These are phyloP conservation scores for Drosophila gaucha DNA, from an alignment of 2,888 invertebrate genomes.

Conservation along the genomic window DNA sequence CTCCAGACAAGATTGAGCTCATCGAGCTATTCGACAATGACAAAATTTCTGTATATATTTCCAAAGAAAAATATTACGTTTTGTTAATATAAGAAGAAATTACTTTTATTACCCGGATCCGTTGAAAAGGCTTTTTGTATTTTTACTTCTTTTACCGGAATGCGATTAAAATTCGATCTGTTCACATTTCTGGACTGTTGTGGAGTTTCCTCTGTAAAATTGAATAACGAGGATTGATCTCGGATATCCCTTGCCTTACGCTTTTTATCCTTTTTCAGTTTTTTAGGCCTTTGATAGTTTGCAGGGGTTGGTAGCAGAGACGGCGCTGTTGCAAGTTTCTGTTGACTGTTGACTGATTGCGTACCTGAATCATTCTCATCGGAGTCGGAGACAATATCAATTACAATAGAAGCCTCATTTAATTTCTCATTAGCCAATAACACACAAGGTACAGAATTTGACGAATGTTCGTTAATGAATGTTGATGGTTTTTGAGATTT, in stretches of 20 bases:
- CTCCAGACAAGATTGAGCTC: constrained; percentile 77
- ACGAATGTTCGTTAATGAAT: constrained; percentile 62
- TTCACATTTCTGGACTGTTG: constrained; percentile 20
- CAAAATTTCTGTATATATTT: constrained; percentile 60
- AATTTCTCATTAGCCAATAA: constrained; percentile 26
- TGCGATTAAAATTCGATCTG: constrained; percentile 45
- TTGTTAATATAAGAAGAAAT: not conserved
- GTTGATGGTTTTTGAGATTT: constrained; percentile 29
- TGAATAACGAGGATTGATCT: constrained; percentile 11
- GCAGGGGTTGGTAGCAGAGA: constrained; percentile 6
- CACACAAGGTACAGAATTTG: constrained; percentile 58
- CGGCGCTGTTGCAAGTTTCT: constrained; percentile 19
- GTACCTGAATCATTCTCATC: constrained; percentile 65
- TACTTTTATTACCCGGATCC: constrained; percentile 59
- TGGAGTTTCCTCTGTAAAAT: constrained; percentile 22
- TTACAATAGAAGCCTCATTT: constrained; percentile 68
- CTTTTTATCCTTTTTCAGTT: constrained; percentile 75
- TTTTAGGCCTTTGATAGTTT: constrained; percentile 47
- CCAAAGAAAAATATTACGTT: not conserved
- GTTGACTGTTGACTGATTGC: constrained; percentile 4
- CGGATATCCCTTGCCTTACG: constrained; percentile 50
- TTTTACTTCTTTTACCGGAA: constrained; percentile 52
- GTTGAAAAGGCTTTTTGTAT: constrained; percentile 26
- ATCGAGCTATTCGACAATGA: constrained; percentile 82
- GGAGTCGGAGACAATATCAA: constrained; percentile 83